Evolutionary conservation across 2,888 invertebrate species (phyloP).

Genomic region (Melipona bicolor): DNA sequence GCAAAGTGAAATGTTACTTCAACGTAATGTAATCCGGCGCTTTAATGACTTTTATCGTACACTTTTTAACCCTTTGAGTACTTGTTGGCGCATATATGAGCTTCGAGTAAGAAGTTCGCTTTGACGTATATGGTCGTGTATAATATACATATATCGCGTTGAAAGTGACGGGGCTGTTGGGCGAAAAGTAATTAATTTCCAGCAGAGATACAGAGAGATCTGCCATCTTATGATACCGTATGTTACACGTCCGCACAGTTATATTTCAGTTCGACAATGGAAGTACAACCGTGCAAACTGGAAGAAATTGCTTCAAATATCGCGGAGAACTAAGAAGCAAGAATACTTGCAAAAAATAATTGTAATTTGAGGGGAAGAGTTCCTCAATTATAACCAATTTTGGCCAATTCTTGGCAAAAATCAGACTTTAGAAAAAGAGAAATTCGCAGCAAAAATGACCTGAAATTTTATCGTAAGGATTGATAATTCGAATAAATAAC

Average conservation of each 20-base stretch:
- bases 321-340: too few relatives aligned
- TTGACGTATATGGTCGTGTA: background rate
- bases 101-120: background rate
- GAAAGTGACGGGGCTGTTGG: background rate
- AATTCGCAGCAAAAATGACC: too few relatives aligned
- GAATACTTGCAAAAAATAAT: too few relatives aligned
- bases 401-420: too few relatives aligned
- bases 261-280: background rate
- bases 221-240: background rate
- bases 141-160: background rate
- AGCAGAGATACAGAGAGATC: background rate
- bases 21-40: background rate
- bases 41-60: background rate
- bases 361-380: too few relatives aligned
- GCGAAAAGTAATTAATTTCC: conserved; percentile 1
- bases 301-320: too few relatives aligned
- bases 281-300: too few relatives aligned
- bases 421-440: too few relatives aligned
- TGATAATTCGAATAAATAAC: too few relatives aligned
- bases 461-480: too few relatives aligned
- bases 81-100: background rate
- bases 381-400: too few relatives aligned
- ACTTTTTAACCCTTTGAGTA: background rate
- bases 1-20: background rate
- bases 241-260: background rate